phyloP scores from a whole-genome alignment of 2,888 invertebrate species.

The Globia sparganii region DNA sequence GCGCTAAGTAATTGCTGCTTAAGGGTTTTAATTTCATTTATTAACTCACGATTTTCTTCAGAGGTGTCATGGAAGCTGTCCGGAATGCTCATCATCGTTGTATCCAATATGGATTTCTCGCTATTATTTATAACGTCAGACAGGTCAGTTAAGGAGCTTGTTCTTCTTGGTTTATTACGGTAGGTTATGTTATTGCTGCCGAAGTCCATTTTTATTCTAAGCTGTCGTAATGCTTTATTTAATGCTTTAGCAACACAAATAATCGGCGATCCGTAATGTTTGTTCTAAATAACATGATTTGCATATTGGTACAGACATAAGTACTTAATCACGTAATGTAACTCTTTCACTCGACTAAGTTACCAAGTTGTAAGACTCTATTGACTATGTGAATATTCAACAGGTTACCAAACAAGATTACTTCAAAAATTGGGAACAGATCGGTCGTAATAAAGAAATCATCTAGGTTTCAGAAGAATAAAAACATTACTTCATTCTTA shows the following conservation, averaged over 20 bases:
- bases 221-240: too few relatives aligned
- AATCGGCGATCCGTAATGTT: constrained; percentile 43
- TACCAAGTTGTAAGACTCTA: constrained; percentile 12
- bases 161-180: too few relatives aligned
- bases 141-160: too few relatives aligned
- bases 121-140: too few relatives aligned
- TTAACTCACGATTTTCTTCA: too few relatives aligned
- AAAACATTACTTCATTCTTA: constrained; percentile 62
- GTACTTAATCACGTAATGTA: constrained; percentile 37
- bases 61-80: too few relatives aligned
- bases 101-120: too few relatives aligned
- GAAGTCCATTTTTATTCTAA: too few relatives aligned
- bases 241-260: constrained; percentile 18
- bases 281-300: constrained; percentile 49
- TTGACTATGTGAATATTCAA: constrained; percentile 45
- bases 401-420: constrained; percentile 49
- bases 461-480: constrained; percentile 58
- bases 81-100: too few relatives aligned
- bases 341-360: constrained; percentile 16
- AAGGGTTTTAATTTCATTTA: too few relatives aligned
- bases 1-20: too few relatives aligned
- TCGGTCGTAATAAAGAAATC: constrained; percentile 54
- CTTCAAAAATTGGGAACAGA: constrained; percentile 47
- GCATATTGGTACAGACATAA: constrained; percentile 36
- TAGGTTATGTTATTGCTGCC: too few relatives aligned